Conservation (phyloP, 2,888 invertebrate species). For the Athalia rosae region DNA sequence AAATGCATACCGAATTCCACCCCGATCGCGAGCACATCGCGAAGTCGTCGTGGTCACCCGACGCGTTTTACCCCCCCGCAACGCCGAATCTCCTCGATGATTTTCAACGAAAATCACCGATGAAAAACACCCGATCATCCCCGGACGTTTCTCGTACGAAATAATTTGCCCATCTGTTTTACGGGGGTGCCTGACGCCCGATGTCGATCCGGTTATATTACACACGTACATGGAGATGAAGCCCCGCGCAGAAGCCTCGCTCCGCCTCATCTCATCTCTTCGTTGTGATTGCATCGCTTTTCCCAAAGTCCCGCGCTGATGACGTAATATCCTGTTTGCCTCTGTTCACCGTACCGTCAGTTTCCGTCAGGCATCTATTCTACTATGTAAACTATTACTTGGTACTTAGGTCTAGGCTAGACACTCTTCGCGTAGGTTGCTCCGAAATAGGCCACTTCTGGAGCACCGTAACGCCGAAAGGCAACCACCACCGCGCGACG, state of each 20-base stretch:
- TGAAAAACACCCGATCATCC: background rate
- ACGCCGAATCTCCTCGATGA: background rate
- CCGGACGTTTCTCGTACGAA: background rate
- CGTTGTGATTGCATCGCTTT: constrained; percentile 40
- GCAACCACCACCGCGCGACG: too few species aligned
- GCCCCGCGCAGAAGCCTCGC: background rate
- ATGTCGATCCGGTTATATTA: constrained; percentile 12
- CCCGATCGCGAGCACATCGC: too few species aligned
- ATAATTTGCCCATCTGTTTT: constrained; percentile 18
- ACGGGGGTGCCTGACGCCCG: background rate
- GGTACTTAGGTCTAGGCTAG: too few species aligned
- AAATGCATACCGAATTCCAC: too few species aligned
- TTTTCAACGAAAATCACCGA: background rate
- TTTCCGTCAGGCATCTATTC: background rate
- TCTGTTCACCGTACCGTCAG: background rate
- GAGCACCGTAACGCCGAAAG: too few species aligned
- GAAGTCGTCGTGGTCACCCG: too few species aligned
- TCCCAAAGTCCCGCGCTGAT: constrained; percentile 22
- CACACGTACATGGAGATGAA: constrained; percentile 6
- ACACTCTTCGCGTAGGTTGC: too few species aligned
- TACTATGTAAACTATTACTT: constrained; percentile 33
- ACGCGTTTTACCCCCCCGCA: too few species aligned
- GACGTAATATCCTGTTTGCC: constrained; percentile 42
- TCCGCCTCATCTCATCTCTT: background rate
- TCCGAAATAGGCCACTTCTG: too few species aligned